Percentiles rank a stretch among this genome's conserved stretches.
These are phyloP conservation scores for Sericinus montela DNA, from an alignment of 2,888 invertebrate genomes.

Conservation along the genomic window DNA sequence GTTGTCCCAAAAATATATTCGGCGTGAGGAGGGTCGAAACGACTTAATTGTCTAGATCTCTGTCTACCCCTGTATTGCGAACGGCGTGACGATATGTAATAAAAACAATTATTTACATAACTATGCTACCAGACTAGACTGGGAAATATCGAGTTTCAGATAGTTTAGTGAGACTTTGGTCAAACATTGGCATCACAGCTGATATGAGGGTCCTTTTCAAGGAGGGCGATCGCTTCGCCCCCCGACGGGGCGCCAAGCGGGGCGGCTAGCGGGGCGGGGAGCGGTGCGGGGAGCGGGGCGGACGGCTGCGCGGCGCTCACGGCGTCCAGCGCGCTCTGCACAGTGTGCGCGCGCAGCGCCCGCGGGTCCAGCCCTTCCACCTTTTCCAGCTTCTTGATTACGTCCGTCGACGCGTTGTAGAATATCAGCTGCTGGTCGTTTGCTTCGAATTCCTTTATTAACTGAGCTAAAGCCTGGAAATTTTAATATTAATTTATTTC, in stretches of 20 bases:
- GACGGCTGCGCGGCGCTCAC: conserved; percentile 11
- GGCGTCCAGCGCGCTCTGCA: conserved; percentile 14
- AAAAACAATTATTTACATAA: neutral
- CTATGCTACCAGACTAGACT: neutral
- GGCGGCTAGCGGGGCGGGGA: neutral
- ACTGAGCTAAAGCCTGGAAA: conserved; percentile 77
- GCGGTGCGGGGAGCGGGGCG: conserved; percentile 2
- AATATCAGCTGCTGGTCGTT: conserved; percentile 73
- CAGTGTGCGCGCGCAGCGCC: conserved; percentile 28
- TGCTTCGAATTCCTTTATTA: conserved; percentile 75
- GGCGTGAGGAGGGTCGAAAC: too few species aligned
- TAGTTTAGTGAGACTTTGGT: too few species aligned
- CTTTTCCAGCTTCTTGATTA: conserved; percentile 32
- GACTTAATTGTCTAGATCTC: too few species aligned
- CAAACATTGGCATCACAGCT: neutral
- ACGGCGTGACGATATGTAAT: too few species aligned
- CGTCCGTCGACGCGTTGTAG: conserved; percentile 46
- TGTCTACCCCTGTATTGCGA: too few species aligned
- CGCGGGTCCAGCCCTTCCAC: conserved; percentile 36
- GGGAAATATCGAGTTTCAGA: too few species aligned
- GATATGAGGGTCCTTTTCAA: too few species aligned
- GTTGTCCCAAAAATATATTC: too few species aligned
- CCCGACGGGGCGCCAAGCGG: conserved; percentile 14
- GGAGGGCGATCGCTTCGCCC: too few species aligned
- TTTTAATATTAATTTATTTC: too few species aligned